These are phyloP conservation scores for Rhogogaster chlorosoma DNA, from an alignment of 2,888 invertebrate species.

Conservation along the genomic window DNA sequence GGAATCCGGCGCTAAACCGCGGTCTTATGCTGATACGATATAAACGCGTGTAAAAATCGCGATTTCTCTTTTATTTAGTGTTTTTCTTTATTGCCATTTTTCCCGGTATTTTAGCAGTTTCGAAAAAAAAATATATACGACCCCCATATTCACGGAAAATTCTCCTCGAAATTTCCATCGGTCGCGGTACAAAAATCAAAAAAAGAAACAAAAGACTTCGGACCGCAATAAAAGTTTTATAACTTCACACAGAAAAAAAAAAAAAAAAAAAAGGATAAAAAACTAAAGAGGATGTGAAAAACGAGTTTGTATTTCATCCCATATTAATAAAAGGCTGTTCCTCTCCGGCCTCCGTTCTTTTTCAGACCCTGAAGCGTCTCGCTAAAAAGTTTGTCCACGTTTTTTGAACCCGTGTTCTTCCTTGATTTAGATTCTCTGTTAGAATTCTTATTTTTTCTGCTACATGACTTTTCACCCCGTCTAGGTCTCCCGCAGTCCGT, in stretches of 20 bases:
- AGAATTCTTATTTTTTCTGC: not conserved
- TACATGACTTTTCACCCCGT: not conserved
- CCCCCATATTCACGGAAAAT: not conserved
- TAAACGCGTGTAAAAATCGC: not conserved
- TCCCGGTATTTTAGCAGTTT: not conserved
- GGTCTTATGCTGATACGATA: not conserved
- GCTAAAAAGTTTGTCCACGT: not conserved
- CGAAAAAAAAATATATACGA: not conserved
- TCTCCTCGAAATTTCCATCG: not conserved
- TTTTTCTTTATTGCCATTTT: not conserved
- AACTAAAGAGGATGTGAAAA: not conserved
- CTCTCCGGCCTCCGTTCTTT: not conserved
- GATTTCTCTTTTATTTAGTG: not conserved
- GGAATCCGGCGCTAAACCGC: not conserved
- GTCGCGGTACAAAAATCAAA: not conserved
- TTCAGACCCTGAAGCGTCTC: not conserved
- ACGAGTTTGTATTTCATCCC: not conserved
- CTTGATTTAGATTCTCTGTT: not conserved
- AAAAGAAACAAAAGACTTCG: not conserved
- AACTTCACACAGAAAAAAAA: not conserved
- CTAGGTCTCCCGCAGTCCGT: not conserved
- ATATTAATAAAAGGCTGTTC: not conserved
- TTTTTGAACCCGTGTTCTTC: not conserved
- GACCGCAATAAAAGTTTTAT: too few species aligned
- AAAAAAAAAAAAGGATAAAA: not conserved